These are phyloP conservation scores for Agrilus planipennis DNA, from an alignment of 1,140 invertebrate genomes.

Conservation along the genomic window DNA sequence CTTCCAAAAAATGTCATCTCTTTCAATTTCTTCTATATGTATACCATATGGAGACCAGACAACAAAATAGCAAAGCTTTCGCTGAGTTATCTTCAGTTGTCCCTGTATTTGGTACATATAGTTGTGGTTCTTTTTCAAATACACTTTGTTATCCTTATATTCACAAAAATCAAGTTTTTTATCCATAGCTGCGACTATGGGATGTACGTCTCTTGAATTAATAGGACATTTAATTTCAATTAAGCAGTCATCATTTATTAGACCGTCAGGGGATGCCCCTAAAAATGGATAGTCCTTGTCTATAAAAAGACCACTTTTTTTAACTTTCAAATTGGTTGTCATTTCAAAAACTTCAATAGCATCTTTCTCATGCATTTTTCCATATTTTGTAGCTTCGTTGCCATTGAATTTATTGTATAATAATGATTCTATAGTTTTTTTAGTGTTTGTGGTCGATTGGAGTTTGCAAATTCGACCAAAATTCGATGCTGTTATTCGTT, in stretches of 20 bases:
- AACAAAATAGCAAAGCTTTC: conserved; percentile 2
- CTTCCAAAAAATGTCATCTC: not conserved
- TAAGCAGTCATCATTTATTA: not conserved
- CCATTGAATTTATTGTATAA: conserved; percentile 1
- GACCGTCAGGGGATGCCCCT: not conserved
- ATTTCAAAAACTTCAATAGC: conserved; percentile 4
- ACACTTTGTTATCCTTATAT: too few species aligned
- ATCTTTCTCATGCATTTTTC: not conserved
- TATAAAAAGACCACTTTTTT: not conserved
- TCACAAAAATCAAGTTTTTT: too few species aligned
- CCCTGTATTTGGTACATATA: not conserved
- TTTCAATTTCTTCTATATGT: not conserved
- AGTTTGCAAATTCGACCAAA: conserved; percentile 1
- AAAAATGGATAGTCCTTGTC: not conserved
- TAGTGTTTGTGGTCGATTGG: not conserved
- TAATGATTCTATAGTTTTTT: conserved; percentile 1
- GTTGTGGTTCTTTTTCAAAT: conserved; percentile 1
- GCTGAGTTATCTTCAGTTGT: conserved; percentile 1
- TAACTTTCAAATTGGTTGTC: not conserved
- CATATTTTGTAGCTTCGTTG: conserved; percentile 2
- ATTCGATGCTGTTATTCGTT: conserved; percentile 5
- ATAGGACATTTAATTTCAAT: conserved; percentile 4
- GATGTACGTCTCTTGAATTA: not conserved
- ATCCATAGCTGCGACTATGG: too few species aligned
- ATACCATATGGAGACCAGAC: conserved; percentile 1